Evolutionary conservation across 2,113 vertebrate species (phyloP).

Genomic region (Caloenas nicobarica): DNA sequence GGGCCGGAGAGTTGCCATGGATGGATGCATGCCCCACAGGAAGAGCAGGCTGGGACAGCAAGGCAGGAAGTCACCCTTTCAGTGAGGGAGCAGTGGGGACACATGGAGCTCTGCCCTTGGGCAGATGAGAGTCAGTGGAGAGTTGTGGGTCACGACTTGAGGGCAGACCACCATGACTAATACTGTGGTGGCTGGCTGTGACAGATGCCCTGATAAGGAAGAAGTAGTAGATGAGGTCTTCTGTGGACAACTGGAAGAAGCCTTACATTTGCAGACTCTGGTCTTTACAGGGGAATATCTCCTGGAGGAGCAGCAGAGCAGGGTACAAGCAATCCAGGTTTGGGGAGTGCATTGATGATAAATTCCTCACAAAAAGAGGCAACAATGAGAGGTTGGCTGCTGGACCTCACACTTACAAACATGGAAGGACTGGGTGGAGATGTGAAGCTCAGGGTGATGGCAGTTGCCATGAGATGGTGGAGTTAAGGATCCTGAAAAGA

Average conservation of each 20-base stretch:
- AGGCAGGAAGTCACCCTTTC: not conserved
- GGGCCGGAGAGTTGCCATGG: not conserved
- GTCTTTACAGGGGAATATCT: not conserved
- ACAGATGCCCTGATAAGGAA: not conserved
- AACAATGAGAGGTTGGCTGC: not conserved
- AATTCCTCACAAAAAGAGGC: not conserved
- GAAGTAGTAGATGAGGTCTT: not conserved
- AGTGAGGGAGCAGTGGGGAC: not conserved
- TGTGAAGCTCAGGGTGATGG: not conserved
- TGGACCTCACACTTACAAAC: not conserved
- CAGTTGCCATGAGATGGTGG: not conserved
- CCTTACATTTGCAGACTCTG: not conserved
- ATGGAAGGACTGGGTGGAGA: not conserved
- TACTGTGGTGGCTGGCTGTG: not conserved
- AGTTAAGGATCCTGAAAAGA: not conserved
- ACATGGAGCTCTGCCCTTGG: not conserved
- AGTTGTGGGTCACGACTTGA: not conserved
- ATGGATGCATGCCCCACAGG: not conserved
- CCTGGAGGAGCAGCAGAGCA: not conserved
- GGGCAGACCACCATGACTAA: not conserved
- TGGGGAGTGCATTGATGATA: not conserved
- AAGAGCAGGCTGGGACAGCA: not conserved
- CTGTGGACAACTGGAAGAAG: not conserved
- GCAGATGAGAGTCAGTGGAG: not conserved
- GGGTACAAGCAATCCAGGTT: not conserved